Conservation (phyloP, 2,113 vertebrate species). For the Syngnathus typhle region DNA sequence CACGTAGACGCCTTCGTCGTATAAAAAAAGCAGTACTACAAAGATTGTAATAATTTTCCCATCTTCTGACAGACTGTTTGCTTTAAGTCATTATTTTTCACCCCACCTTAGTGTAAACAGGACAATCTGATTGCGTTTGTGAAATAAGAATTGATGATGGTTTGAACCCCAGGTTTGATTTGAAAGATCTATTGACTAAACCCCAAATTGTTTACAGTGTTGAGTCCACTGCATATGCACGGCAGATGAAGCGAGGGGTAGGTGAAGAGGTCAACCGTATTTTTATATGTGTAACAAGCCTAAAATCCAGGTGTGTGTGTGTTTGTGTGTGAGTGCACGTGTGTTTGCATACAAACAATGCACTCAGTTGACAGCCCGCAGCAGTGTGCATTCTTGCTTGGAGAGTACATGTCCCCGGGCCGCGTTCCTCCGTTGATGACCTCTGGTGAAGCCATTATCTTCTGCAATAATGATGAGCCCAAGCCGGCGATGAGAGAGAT, state of each 20-base stretch:
- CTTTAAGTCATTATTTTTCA: too few relatives aligned
- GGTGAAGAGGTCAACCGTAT: neutral
- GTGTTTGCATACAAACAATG: conserved; percentile 54
- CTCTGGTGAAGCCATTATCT: conserved; percentile 73
- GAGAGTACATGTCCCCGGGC: conserved; percentile 62
- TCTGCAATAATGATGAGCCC: conserved; percentile 73
- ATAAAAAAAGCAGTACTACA: neutral
- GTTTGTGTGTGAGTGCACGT: conserved; percentile 3
- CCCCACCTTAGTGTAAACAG: too few relatives aligned
- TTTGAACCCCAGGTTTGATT: too few relatives aligned
- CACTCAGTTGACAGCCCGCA: conserved; percentile 56
- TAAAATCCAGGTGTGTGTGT: conserved; percentile 22
- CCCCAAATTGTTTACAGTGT: neutral
- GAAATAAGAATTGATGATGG: too few relatives aligned
- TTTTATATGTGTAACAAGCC: neutral
- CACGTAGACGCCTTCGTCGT: neutral
- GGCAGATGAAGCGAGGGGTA: neutral
- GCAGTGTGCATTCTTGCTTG: conserved; percentile 62
- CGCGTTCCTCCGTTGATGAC: conserved; percentile 63
- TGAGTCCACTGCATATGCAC: conserved; percentile 9
- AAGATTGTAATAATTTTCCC: too few relatives aligned
- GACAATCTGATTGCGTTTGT: too few relatives aligned
- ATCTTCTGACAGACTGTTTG: too few relatives aligned
- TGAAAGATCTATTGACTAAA: neutral
- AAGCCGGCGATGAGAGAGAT: conserved; percentile 70